These are phyloP conservation scores for Oxyteleia sp. DNA, from an alignment of 2,888 invertebrate species.

Conservation along the genomic window DNA sequence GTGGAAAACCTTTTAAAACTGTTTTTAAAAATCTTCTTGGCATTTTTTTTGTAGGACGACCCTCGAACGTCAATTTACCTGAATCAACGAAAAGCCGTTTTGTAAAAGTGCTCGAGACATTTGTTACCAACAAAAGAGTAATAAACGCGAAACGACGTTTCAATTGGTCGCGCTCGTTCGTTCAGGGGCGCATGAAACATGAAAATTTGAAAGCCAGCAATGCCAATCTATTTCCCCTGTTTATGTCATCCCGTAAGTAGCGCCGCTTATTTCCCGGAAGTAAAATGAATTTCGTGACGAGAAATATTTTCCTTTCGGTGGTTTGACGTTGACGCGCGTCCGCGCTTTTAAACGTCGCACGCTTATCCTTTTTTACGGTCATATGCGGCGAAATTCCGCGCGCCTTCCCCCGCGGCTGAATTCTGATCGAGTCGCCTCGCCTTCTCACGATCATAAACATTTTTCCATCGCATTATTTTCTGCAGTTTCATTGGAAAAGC, in stretches of 20 bases:
- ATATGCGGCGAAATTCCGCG: slow-evolving; percentile 17
- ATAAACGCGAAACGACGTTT: slow-evolving; percentile 41
- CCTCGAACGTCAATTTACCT: not conserved
- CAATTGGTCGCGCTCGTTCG: slow-evolving; percentile 11
- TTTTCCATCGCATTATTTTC: slow-evolving; percentile 50
- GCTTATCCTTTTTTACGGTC: slow-evolving; percentile 18
- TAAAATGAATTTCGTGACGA: slow-evolving; percentile 37
- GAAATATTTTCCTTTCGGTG: slow-evolving; percentile 31
- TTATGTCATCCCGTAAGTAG: slow-evolving; percentile 35
- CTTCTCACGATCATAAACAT: slow-evolving; percentile 60
- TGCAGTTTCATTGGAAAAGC: slow-evolving; percentile 46
- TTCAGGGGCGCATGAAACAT: slow-evolving; percentile 3
- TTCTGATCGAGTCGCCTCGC: slow-evolving; percentile 19
- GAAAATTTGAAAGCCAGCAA: slow-evolving; percentile 31
- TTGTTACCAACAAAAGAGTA: slow-evolving; percentile 18
- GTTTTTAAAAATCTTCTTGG: too few relatives aligned
- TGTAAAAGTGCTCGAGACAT: too few relatives aligned
- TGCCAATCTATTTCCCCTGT: slow-evolving; percentile 20
- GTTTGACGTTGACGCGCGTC: slow-evolving; percentile 25
- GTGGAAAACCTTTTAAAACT: too few relatives aligned
- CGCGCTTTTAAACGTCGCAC: slow-evolving; percentile 19
- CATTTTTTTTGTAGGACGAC: not conserved
- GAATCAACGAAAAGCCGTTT: not conserved
- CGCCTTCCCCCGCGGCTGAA: slow-evolving; percentile 16
- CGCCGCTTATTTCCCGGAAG: slow-evolving; percentile 26